Evolutionary conservation across 2,113 vertebrate species (phyloP).

Genomic region (Tricholaema leucomelas): DNA sequence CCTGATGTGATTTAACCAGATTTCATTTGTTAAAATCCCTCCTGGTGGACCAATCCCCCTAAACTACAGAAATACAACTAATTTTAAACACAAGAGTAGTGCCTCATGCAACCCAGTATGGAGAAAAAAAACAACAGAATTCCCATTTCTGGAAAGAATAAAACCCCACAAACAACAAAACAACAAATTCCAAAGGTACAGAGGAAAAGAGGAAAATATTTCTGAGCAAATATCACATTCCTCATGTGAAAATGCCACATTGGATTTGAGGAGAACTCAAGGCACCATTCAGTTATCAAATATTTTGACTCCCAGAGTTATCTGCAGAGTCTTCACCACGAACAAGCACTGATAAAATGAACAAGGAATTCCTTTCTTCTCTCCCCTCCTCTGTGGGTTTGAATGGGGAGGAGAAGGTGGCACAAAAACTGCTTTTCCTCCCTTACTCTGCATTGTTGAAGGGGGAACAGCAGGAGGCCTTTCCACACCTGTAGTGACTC

Average conservation of each 20-base stretch:
- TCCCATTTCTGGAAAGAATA: neutral
- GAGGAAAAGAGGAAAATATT: neutral
- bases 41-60: neutral
- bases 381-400: too few relatives aligned
- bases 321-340: accelerated
- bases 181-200: neutral
- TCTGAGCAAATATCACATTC: neutral
- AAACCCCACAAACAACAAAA: too few relatives aligned
- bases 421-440: too few relatives aligned
- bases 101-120: neutral
- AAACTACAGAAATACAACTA: neutral
- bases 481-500: too few relatives aligned
- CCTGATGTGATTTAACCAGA: neutral
- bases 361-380: too few relatives aligned
- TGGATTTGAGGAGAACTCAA: neutral
- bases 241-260: too few relatives aligned
- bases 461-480: too few relatives aligned
- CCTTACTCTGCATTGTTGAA: too few relatives aligned
- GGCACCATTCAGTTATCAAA: neutral
- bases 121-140: neutral
- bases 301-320: neutral
- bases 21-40: neutral
- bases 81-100: neutral
- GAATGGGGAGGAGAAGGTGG: too few relatives aligned
- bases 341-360: neutral